These are phyloP conservation scores for Saturnia japonica DNA, from an alignment of 2,888 invertebrate genomes.

Conservation along the genomic window DNA sequence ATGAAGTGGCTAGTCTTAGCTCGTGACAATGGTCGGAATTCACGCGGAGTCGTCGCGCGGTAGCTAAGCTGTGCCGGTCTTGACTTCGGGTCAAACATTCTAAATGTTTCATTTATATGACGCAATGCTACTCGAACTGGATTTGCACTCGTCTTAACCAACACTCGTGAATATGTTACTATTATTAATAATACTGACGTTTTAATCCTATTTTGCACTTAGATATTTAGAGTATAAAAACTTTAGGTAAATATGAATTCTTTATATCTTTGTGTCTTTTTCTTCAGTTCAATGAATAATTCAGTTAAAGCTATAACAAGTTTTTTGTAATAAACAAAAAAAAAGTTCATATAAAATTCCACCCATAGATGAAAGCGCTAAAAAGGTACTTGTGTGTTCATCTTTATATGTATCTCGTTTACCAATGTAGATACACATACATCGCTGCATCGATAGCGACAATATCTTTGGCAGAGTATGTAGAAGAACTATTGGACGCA, in stretches of 20 bases:
- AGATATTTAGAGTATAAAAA: background rate
- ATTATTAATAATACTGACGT: conserved; percentile 25
- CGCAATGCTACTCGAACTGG: conserved; percentile 70
- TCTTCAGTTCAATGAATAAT: background rate
- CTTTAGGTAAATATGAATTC: background rate
- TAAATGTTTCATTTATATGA: conserved; percentile 73
- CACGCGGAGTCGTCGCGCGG: conserved; percentile 52
- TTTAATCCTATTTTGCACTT: background rate
- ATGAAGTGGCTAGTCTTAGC: conserved; percentile 31
- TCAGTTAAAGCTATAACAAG: background rate
- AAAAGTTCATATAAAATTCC: background rate
- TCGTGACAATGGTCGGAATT: conserved; percentile 28
- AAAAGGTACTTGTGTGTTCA: background rate
- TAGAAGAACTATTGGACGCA: conserved; percentile 40
- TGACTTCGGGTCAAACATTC: conserved; percentile 73
- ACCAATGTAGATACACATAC: conserved; percentile 28
- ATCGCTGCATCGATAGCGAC: conserved; percentile 39
- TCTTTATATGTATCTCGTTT: background rate
- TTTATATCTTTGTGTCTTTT: no score
- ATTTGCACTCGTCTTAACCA: conserved; percentile 71
- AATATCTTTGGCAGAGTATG: conserved; percentile 26
- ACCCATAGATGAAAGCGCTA: conserved; percentile 13
- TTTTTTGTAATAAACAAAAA: background rate
- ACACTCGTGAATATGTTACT: conserved; percentile 50
- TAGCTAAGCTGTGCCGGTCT: conserved; percentile 33